Conservation (phyloP, 2,888 invertebrate genomes). For the Andrena bucephala region DNA sequence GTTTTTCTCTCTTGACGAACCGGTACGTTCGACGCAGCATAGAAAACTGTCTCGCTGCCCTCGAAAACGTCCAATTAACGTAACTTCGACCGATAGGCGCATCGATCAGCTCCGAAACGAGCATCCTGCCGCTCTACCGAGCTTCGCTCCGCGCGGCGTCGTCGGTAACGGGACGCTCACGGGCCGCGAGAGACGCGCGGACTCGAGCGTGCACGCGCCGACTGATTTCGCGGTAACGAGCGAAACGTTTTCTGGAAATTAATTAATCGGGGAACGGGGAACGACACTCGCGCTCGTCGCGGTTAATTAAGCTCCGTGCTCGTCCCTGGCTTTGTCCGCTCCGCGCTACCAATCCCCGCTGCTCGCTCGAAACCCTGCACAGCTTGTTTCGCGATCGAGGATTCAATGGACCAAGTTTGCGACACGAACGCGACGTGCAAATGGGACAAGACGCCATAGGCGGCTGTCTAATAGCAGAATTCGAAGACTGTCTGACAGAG, state of each 20-base stretch:
- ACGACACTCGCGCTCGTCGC: constrained; percentile 5
- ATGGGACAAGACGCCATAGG: too few species aligned
- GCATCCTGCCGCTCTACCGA: constrained; percentile 38
- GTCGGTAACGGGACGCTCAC: neutral
- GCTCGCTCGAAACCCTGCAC: neutral
- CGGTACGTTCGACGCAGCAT: constrained; percentile 60
- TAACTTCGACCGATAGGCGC: constrained; percentile 75
- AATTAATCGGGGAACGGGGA: constrained; percentile 28
- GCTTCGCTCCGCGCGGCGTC: constrained; percentile 1
- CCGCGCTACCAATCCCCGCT: neutral
- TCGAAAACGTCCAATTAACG: constrained; percentile 80
- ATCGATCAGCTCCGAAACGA: constrained; percentile 71
- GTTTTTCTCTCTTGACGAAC: constrained; percentile 57
- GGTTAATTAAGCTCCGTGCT: constrained; percentile 35
- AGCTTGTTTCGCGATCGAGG: neutral
- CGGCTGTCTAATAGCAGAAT: too few species aligned
- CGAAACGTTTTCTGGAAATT: constrained; percentile 31
- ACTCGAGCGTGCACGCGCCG: neutral
- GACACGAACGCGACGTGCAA: too few species aligned
- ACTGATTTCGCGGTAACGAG: constrained; percentile 37
- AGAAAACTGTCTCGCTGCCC: constrained; percentile 76
- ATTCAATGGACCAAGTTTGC: neutral
- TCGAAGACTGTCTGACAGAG: neutral
- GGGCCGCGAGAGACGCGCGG: neutral
- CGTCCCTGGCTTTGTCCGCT: constrained; percentile 14